Evolutionary conservation across 2,113 vertebrate genomes (phyloP), one percentile per base, ranked within the genome.

Genomic region (Peucedramus taeniatus): DNA sequence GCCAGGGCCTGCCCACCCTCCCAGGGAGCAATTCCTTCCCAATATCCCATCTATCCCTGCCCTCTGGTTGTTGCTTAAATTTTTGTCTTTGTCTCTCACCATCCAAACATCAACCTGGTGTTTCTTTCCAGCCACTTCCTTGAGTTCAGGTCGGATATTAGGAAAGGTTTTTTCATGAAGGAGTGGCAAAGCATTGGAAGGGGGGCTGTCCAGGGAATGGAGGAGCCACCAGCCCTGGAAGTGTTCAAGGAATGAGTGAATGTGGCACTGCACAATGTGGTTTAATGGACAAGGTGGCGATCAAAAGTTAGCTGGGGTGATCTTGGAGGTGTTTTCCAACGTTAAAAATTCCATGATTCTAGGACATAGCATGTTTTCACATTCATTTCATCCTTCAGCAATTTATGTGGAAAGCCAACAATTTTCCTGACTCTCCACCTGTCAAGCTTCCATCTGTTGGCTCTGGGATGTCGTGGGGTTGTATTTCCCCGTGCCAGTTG

Each of bases 31-130:
- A 49, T 71, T 88, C 35, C 35, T 63, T 3, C 42, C 27, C 42
- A 39, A 5, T 5, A 26, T 75, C 39, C 53, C 19, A 39, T 19
- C 76, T 0, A 15, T 0, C 23, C 20, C 39, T 59, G 10, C 23
- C 23, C 59, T 33, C 13, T 74, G 51, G 1, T 33, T 13, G 16
- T 21, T 30, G 27, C 6, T 74, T 74, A 26, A 23, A 10, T 28
- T 70, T 69, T 61, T 60, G 15, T 11, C n/a, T 47, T 63, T 56
- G 11, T 84, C 92, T 63, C 61, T 76, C 30, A 33, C 49, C 20
- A 51, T 51, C 23, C 45, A 42, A 28, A 31, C 31, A 30, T 71
- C 49, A 40, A 1, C 14, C 13, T 9, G 23, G 27, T 28, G 26
- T 76, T 70, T 68, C 35, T 54, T 10, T 83, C 40, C 69, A 21